Conservation (phyloP, 2,113 vertebrate species). For the Callipepla californica region DNA sequence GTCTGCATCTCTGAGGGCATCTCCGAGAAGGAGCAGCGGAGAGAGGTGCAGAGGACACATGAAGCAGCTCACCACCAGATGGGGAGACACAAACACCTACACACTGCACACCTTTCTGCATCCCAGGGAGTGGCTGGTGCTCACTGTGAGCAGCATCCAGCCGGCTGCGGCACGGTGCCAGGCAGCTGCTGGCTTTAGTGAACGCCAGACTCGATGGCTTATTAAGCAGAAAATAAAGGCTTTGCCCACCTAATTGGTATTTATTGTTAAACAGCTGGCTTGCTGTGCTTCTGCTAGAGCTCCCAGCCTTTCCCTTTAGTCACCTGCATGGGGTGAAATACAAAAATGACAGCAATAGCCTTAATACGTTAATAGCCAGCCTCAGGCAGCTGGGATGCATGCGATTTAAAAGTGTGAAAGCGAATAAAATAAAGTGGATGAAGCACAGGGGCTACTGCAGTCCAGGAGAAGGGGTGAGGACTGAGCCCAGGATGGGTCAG, state of each 20-base stretch:
- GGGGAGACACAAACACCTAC: too few species aligned
- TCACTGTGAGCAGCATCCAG: background rate
- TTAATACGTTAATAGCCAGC: rapidly evolving
- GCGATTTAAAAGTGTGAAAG: background rate
- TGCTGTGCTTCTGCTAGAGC: background rate
- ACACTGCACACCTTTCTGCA: background rate
- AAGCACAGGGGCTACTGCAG: background rate
- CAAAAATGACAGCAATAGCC: background rate
- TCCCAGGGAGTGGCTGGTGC: background rate
- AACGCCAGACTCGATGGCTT: background rate
- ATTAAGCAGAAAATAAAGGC: background rate
- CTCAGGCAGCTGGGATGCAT: rapidly evolving
- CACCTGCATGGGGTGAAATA: background rate
- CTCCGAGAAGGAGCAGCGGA: background rate
- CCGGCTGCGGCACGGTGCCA: background rate
- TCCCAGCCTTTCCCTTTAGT: background rate
- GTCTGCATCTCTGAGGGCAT: background rate
- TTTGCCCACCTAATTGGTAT: background rate
- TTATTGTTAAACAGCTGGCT: background rate
- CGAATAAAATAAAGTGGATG: background rate
- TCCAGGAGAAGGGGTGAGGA: background rate
- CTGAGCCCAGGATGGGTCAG: rapidly evolving
- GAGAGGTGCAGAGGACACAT: background rate
- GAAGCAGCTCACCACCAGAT: too few species aligned
- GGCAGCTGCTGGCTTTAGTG: background rate